A percentile compares a stretch with the other conserved stretches of the same genome.
These are phyloP conservation scores for Fundulus diaphanus DNA, from an alignment of 2,797 vertebrate species.

Conservation along the genomic window DNA sequence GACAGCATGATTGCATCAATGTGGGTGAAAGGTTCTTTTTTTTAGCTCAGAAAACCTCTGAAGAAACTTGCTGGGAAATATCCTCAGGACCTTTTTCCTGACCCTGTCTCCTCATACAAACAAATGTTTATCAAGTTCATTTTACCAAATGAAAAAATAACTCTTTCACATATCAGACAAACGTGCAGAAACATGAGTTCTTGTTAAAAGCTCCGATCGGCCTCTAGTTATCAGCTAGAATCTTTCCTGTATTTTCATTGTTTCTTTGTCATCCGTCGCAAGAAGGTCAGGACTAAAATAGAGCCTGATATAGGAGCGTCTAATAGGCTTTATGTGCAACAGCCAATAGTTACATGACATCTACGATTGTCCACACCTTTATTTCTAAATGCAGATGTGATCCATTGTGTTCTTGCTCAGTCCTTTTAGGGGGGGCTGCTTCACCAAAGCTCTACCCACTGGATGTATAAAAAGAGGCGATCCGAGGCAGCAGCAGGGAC, in stretches of 20 bases:
- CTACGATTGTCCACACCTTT: slow-evolving; percentile 51
- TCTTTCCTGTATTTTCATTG: neutral
- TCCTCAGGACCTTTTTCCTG: neutral
- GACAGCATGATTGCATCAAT: neutral
- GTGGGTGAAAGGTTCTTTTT: neutral
- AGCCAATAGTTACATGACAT: slow-evolving; percentile 20
- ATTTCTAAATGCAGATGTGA: slow-evolving; percentile 57
- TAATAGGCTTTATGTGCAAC: slow-evolving; percentile 10
- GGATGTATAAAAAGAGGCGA: slow-evolving; percentile 47
- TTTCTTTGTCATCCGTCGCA: neutral
- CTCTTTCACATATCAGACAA: neutral
- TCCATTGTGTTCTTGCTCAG: slow-evolving; percentile 37
- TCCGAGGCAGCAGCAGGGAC: slow-evolving; percentile 5
- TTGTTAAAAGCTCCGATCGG: neutral
- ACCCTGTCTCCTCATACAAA: neutral
- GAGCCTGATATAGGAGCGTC: slow-evolving; percentile 22
- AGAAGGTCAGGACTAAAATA: slow-evolving; percentile 30
- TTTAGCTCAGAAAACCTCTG: neutral
- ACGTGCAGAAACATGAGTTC: neutral
- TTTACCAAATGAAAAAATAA: neutral
- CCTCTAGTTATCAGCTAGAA: neutral
- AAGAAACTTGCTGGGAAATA: too few relatives aligned
- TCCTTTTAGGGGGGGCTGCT: slow-evolving; percentile 29
- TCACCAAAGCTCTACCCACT: slow-evolving; percentile 34
- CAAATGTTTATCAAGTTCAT: neutral